Percentiles rank a stretch among this genome's conserved stretches.
phyloP scores from a whole-genome alignment of 2,113 vertebrate genomes.

The Butorides virescens region DNA sequence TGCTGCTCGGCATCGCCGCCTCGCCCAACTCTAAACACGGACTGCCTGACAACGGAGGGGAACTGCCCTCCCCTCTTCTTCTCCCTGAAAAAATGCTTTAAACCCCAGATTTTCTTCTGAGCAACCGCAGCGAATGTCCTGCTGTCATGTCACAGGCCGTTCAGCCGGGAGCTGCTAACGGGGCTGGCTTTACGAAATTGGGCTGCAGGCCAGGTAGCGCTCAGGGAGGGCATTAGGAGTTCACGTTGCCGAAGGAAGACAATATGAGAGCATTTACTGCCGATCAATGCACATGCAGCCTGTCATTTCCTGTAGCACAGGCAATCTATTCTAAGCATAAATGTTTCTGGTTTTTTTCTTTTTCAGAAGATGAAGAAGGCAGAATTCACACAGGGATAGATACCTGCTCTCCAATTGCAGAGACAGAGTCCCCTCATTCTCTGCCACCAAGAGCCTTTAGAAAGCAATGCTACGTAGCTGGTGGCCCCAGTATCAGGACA shows the following conservation, averaged over 20 bases:
- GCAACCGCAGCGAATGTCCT: background rate
- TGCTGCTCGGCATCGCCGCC: background rate
- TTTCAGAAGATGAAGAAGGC: background rate
- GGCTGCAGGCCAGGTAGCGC: background rate
- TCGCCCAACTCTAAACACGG: background rate
- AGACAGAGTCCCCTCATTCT: background rate
- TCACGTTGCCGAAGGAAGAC: background rate
- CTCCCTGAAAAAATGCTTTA: background rate
- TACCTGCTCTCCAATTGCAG: background rate
- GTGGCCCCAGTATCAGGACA: background rate
- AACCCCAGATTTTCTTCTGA: background rate
- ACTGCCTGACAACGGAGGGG: background rate
- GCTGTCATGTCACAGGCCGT: background rate
- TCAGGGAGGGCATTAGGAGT: background rate
- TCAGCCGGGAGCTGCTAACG: background rate
- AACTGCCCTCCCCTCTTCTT: background rate
- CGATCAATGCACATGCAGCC: background rate
- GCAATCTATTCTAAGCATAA: accelerated
- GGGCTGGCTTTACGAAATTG: background rate
- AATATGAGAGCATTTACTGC: background rate
- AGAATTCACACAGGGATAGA: background rate
- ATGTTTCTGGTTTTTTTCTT: background rate
- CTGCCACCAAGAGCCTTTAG: background rate
- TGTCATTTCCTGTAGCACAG: background rate
- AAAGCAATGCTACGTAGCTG: background rate